Percentiles rank a stretch among this genome's conserved stretches.
Evolutionary conservation across 2,113 vertebrate genomes (phyloP).

Genomic region (Phasianus colchicus): DNA sequence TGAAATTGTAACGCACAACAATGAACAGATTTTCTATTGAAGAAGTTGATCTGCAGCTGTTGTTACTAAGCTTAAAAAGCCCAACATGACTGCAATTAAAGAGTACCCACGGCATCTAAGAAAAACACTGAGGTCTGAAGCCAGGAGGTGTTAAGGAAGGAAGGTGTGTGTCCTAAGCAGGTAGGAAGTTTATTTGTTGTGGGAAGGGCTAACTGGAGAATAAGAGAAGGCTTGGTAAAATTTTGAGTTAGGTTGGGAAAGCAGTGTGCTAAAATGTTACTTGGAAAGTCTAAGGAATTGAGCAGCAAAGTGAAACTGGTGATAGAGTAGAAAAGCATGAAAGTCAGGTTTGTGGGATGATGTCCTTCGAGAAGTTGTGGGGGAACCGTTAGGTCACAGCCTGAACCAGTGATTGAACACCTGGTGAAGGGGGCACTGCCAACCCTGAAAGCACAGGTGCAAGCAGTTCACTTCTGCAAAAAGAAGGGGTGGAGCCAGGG

Average conservation of each 20-base stretch:
- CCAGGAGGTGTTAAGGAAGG: background rate
- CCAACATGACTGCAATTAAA: background rate
- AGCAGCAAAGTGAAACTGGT: background rate
- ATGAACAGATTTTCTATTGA: background rate
- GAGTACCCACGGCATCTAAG: background rate
- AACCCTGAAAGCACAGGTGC: no score
- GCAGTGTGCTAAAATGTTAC: background rate
- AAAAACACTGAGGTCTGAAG: background rate
- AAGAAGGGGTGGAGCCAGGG: no score
- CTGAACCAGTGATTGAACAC: no score
- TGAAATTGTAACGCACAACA: background rate
- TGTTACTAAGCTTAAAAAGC: background rate
- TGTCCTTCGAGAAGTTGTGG: background rate
- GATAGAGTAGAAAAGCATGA: background rate
- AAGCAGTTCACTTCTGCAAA: no score
- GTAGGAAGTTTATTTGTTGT: background rate
- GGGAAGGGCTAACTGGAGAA: background rate
- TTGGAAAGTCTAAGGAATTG: background rate
- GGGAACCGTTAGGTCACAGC: no score
- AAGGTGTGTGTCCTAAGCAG: background rate
- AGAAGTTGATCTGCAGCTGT: fast-evolving
- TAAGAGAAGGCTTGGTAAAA: background rate
- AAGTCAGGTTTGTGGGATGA: background rate
- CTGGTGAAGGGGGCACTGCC: no score
- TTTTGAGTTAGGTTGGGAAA: background rate